phyloP scores from a whole-genome alignment of 2,113 vertebrate species.

The Pelvicachromis taeniatus region DNA sequence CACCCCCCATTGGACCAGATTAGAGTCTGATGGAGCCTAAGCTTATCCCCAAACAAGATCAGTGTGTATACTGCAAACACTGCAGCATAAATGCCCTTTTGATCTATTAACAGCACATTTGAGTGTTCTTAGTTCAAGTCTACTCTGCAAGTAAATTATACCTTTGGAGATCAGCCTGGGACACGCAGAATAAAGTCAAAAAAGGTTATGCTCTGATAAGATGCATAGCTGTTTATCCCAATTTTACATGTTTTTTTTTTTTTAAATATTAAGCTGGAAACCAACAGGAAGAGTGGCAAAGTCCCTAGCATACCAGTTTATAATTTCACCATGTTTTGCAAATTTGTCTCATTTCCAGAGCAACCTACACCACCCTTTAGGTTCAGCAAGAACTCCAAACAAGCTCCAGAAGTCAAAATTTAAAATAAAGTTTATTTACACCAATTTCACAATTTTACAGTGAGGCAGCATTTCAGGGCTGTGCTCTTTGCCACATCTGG shows the following conservation, averaged over 20 bases:
- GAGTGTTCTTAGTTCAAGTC: neutral
- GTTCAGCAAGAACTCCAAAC: neutral
- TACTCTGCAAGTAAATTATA: neutral
- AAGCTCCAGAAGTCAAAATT: neutral
- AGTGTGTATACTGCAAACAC: neutral
- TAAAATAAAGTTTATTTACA: neutral
- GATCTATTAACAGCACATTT: neutral
- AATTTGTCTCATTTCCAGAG: neutral
- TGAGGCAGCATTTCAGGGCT: neutral
- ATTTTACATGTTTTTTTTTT: no score
- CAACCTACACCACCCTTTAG: neutral
- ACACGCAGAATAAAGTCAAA: no score
- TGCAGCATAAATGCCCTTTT: neutral
- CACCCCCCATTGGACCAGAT: neutral
- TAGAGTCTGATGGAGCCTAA: neutral
- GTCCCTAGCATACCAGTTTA: neutral
- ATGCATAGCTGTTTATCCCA: no score
- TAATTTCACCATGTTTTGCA: neutral
- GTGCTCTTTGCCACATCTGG: neutral
- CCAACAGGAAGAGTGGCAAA: no score
- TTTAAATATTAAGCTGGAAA: no score
- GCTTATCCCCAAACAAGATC: neutral
- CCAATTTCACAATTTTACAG: neutral
- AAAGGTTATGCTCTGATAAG: no score
- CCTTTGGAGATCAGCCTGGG: neutral